These are phyloP conservation scores for Caerostris darwini DNA, from an alignment of 1,140 invertebrate genomes.

Conservation along the genomic window DNA sequence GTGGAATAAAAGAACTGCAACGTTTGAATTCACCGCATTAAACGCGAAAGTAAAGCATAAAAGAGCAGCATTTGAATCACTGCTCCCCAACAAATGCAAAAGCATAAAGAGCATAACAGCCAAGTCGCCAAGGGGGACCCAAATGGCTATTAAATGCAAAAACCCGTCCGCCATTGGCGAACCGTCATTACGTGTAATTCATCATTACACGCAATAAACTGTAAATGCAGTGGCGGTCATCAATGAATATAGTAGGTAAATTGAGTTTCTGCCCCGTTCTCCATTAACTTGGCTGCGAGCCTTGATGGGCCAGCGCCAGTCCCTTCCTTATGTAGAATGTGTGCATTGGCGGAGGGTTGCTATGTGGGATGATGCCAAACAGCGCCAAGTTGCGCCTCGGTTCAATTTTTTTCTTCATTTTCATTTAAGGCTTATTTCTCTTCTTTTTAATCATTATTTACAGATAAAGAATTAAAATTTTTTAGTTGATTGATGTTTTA, in stretches of 20 bases:
- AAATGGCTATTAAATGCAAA: slow-evolving; percentile 51
- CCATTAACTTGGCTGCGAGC: slow-evolving; percentile 64
- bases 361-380: not conserved
- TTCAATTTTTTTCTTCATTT: no score
- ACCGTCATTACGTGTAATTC: slow-evolving; percentile 70
- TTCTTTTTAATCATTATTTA: no score
- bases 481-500: no score
- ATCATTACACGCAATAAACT: slow-evolving; percentile 73
- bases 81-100: not conserved
- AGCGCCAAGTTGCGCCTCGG: not conserved
- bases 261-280: slow-evolving; percentile 59
- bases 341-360: slow-evolving; percentile 19
- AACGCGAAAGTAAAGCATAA: not conserved
- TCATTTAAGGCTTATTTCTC: no score
- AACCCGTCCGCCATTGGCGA: slow-evolving; percentile 32
- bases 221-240: slow-evolving; percentile 50
- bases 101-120: not conserved
- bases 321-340: slow-evolving; percentile 39
- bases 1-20: no score
- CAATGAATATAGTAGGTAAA: slow-evolving; percentile 67
- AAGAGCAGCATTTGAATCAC: not conserved
- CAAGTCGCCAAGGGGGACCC: slow-evolving; percentile 9
- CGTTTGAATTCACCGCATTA: not conserved
- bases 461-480: no score
- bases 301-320: slow-evolving; percentile 20